Base-by-base conservation (phyloP, 2,113 vertebrate genomes). In the Patagioenas fasciata region DNA sequence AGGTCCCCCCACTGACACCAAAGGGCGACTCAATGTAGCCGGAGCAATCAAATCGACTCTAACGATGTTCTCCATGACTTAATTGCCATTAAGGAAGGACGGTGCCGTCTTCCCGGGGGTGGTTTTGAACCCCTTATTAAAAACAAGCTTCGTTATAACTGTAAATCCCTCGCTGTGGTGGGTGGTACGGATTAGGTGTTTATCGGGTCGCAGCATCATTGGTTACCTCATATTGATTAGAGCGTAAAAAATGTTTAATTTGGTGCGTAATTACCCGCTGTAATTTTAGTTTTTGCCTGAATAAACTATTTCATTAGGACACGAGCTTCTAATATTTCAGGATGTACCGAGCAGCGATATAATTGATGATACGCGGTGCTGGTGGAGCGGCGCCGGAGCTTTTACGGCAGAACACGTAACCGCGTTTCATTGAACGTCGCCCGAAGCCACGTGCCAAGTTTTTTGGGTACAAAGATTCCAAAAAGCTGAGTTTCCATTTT, bases 251-350 rank as follows among this genome's bases (percentile, higher is more conserved):
- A 51, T 24, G 50, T 58, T 69, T 66, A 17, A 66, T 94, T 88
- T 79, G 28, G 70, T 85, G 62, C 47, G 7, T 57, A 89, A 74
- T 80, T 83, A 57, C 29, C 38, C 17, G 8, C 40, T 58, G 34
- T 38, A 71, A 81, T 65, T 86, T 79, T 23, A n/a, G 51, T 9
- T 56, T 85, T 84, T 61, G 40, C 88, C 70, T 74, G 83, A 70
- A 88, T 61, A 70, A 91, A 50, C 85, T 82, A 31, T 73, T 86
- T 84, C 84, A 87, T 94, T 94, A 78, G 73, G 77, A 78, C n/a
- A 53, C 2, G 7, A 40, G 51, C 73, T 82, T 50, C 83, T 72
- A 28, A 31, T 91, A 47, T 87, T 94, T 95, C 91, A 91, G 88
- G 78, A 81, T 31, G 80, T 80, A 62, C 83, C 16, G 50, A 88